Conservation (phyloP, 2,888 invertebrate species). For the Acleris sparsana region DNA sequence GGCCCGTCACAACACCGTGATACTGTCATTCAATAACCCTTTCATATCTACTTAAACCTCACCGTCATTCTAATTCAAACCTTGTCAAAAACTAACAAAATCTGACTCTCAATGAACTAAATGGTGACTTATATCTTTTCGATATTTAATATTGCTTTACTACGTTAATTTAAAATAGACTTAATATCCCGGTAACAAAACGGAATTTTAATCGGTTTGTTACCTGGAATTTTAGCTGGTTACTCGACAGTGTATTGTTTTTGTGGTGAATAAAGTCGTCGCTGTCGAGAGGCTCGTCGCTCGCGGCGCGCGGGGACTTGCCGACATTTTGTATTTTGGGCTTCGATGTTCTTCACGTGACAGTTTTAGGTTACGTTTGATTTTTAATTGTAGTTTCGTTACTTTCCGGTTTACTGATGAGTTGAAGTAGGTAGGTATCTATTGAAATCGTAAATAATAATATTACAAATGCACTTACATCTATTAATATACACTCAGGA, state of each 20-base stretch:
- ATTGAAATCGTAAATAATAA: too few species aligned
- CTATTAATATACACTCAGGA: too few species aligned
- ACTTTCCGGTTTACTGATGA: too few species aligned
- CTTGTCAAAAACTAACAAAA: neutral
- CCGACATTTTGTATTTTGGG: neutral
- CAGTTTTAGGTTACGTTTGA: too few species aligned
- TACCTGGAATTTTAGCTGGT: slow-evolving; percentile 53
- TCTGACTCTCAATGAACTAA: slow-evolving; percentile 26
- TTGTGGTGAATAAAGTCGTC: slow-evolving; percentile 77
- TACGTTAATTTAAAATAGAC: slow-evolving; percentile 40
- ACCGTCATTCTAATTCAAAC: slow-evolving; percentile 39
- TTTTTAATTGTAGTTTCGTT: too few species aligned
- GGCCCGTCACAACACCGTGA: slow-evolving; percentile 81
- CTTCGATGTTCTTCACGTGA: too few species aligned
- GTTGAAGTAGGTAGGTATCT: too few species aligned
- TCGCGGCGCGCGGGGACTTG: slow-evolving; percentile 5
- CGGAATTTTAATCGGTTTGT: slow-evolving; percentile 30
- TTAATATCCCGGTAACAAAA: slow-evolving; percentile 37
- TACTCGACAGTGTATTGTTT: slow-evolving; percentile 76
- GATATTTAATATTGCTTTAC: slow-evolving; percentile 29
- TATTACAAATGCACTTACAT: too few species aligned
- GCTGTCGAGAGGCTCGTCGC: slow-evolving; percentile 54
- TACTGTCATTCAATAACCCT: slow-evolving; percentile 79
- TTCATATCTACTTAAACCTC: slow-evolving; percentile 50
- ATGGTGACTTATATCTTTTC: slow-evolving; percentile 44